These are phyloP conservation scores for Chelon labrosus DNA, from an alignment of 2,797 vertebrate genomes.

Conservation along the genomic window DNA sequence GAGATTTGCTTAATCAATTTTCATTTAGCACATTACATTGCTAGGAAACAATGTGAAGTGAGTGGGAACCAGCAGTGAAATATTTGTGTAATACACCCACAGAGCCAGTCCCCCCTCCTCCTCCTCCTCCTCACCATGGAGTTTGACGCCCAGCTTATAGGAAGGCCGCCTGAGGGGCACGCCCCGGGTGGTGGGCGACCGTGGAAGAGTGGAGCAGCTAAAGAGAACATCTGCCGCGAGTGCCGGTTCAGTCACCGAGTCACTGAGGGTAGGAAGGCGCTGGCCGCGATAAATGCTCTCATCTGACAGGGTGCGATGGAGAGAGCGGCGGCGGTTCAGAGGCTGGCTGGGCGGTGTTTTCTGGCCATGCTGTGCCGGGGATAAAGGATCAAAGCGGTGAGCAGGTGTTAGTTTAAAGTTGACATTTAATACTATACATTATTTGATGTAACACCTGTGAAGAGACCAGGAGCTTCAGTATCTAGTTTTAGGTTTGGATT, in stretches of 20 bases:
- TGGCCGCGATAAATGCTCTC: slow-evolving; percentile 98
- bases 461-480: too few species aligned
- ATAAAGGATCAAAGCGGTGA: neutral
- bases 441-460: neutral
- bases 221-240: slow-evolving; percentile 93
- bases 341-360: slow-evolving; percentile 87
- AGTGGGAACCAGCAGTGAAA: too few species aligned
- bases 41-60: neutral
- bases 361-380: slow-evolving; percentile 63
- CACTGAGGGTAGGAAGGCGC: slow-evolving; percentile 89
- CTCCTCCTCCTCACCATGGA: slow-evolving; percentile 86
- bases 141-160: slow-evolving; percentile 95
- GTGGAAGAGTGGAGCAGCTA: slow-evolving; percentile 93
- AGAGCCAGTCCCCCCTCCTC: neutral
- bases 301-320: slow-evolving; percentile 97
- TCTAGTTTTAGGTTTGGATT: too few species aligned
- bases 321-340: slow-evolving; percentile 88
- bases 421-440: neutral
- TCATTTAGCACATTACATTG: too few species aligned
- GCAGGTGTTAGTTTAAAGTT: neutral
- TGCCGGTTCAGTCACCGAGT: slow-evolving; percentile 85
- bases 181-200: slow-evolving; percentile 95
- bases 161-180: slow-evolving; percentile 94
- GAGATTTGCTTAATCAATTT: too few species aligned
- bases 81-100: neutral